phyloP scores from a whole-genome alignment of 2,113 vertebrate genomes.

The Melanotaenia duboulayi region DNA sequence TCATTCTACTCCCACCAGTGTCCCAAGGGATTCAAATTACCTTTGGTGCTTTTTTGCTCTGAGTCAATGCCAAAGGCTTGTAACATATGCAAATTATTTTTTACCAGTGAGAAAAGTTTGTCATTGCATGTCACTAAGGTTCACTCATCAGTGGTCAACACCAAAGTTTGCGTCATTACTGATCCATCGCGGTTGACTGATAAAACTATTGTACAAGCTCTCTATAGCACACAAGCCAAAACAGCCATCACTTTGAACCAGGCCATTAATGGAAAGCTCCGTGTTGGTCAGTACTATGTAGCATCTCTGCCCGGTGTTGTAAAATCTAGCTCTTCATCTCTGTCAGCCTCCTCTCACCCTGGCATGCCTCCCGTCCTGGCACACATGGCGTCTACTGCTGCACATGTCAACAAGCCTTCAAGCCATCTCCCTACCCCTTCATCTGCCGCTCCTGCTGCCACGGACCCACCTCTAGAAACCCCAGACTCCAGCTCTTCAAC shows the following conservation, averaged over 20 bases:
- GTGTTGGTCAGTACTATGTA: not conserved
- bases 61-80: constrained; percentile 57
- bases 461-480: not conserved
- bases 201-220: not conserved
- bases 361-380: too few species aligned
- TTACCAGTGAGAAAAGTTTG: constrained; percentile 48
- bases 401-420: not conserved
- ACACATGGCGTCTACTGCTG: not conserved
- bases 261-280: constrained; percentile 34
- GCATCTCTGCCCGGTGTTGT: not conserved
- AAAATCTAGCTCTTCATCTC: constrained; percentile 1
- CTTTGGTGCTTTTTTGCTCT: constrained; percentile 54
- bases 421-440: not conserved
- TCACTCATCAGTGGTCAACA: constrained; percentile 64
- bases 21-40: constrained; percentile 32
- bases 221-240: not conserved
- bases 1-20: constrained; percentile 62
- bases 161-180: constrained; percentile 53
- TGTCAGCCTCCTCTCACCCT: not conserved
- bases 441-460: not conserved
- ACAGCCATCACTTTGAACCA: constrained; percentile 13
- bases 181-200: constrained; percentile 3
- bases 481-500: not conserved
- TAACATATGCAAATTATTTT: constrained; percentile 60
- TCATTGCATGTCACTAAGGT: constrained; percentile 48